Base-by-base conservation (phyloP, 2,797 vertebrate genomes). In the Psittacula derbiana region DNA sequence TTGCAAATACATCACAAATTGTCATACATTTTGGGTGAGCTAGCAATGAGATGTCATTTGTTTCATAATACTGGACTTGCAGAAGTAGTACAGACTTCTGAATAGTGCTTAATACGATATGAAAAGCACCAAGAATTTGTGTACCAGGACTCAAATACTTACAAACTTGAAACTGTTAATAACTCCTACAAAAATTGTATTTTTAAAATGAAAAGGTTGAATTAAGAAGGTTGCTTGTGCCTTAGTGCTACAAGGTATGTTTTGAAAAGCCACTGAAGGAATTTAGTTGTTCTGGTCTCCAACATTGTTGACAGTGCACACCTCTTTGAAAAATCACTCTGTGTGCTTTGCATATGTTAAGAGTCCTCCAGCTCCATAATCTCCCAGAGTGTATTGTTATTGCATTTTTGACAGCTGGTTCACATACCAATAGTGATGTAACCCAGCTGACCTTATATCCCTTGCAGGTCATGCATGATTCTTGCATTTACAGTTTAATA, bases 331-430 rank as follows among this genome's bases (percentile, higher is more conserved):
- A 97, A 95, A 97, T 93, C 90, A 71, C 69, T 55, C 79, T 70
- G 75, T 92, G 31, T 93, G 78, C 66, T 93, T 92, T 93, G 91
- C 88, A 76, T 86, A 0, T 67, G 65, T 79, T 79, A 69, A 69
- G 79, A 60, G 38, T 90, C 66, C 70, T 90, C 86, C 79, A 52
- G 82, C 72, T 75, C 76, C 76, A 38, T 93, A 91, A 89, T 82
- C 73, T 94, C 87, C 44, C 70, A 87, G 60, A 92, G 30, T 52
- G 43, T 78, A 78, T 50, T 92, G 72, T 95, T 95, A 88, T 95
- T 95, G 83, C 86, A 85, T 93, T 97, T 96, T 96, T 96, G 95
- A 92, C 96, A 96, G 96, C 93, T 96, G 96, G 91, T 96, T 93
- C 89, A 1, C 93, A 96, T 96, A 94, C 96, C 94, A 86, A 36